Evolutionary conservation across 92 coral and sea anemone species (phyloP).

Genomic region (Ricordea florida): DNA sequence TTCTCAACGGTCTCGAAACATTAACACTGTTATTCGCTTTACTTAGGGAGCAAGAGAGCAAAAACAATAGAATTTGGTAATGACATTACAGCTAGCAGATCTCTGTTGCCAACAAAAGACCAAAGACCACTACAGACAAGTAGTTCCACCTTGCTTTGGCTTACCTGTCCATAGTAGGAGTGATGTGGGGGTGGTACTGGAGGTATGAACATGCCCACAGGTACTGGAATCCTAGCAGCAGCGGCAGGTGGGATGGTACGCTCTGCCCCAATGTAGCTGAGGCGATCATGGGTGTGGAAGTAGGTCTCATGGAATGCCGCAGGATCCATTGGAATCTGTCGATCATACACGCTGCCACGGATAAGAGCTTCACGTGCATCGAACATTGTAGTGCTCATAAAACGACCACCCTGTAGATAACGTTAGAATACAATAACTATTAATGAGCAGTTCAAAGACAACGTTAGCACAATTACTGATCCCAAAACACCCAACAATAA

Average conservation of each 20-base stretch:
- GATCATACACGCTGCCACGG: constrained; percentile 95
- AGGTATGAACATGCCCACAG: constrained; percentile 98
- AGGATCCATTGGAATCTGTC: constrained; percentile 90
- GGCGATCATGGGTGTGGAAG: constrained; percentile 97
- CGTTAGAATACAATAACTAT: background rate
- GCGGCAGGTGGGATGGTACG: constrained; percentile 97
- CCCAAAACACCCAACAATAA: background rate
- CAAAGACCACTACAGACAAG: background rate
- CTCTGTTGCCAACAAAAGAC: too few relatives aligned
- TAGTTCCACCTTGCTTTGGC: background rate
- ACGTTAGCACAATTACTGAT: background rate
- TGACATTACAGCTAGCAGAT: background rate
- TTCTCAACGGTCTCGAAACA: background rate
- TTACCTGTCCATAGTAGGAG: constrained; percentile 92
- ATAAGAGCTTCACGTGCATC: constrained; percentile 98
- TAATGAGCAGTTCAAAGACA: too few relatives aligned
- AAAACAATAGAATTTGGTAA: background rate
- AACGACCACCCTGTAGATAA: constrained; percentile 88
- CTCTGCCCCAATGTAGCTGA: constrained; percentile 98
- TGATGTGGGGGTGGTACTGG: constrained; percentile 99
- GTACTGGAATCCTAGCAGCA: constrained; percentile 97
- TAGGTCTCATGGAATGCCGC: constrained; percentile 93
- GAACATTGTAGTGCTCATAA: constrained; percentile 98
- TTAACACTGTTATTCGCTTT: background rate
- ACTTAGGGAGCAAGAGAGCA: too few relatives aligned